Base-by-base conservation (phyloP, 2,888 invertebrate species). In the Cantharis rustica region DNA sequence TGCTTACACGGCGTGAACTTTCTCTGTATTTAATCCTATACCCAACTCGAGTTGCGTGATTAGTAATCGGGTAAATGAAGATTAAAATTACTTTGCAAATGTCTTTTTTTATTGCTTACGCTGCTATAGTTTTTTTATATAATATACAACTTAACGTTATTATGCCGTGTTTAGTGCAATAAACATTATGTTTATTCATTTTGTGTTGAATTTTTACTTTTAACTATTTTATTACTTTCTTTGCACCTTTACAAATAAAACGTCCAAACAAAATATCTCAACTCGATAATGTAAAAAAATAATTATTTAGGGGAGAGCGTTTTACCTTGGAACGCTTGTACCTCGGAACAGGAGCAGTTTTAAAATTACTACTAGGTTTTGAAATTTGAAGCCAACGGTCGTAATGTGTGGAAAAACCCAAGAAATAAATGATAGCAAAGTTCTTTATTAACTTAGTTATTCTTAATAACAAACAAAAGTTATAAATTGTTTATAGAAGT, bases 1-100 rank as follows among this genome's bases (percentile, higher is more conserved):
- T 78, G 75, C 78, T 74, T 75, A 72, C 72, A 78, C 76, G 76
- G 69, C 31, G 68, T 26, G 64, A 73, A 78, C 74, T 76, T 78
- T 76, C 66, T 62, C 63, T 20, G 69, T 62, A 71, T 78, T 75
- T 74, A 74, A 74, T 72, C 72, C 70, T 75, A 71, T 70, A 73
- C 70, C 75, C 72, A 75, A 64, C 70, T 73, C 75, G 31, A 62
- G 23, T 75, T 64, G 70, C 74, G 69, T 68, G 71, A 71, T 73
- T 26, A 63, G 68, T 16, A 75, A 68, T 75, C 66, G 72, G 69
- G 72, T 69, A 69, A 69, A 75, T 69, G 72, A 69, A 26, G 74
- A 76, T 47, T 63, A 27, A 71, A 75, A 75, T 47, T 74, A 27
- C 61, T 69, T 68, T 27, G 62, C 61, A 73, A 73, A 26, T 27